Evolutionary conservation across 2,888 invertebrate species (phyloP).

Genomic region (Drymonia ruficornis): DNA sequence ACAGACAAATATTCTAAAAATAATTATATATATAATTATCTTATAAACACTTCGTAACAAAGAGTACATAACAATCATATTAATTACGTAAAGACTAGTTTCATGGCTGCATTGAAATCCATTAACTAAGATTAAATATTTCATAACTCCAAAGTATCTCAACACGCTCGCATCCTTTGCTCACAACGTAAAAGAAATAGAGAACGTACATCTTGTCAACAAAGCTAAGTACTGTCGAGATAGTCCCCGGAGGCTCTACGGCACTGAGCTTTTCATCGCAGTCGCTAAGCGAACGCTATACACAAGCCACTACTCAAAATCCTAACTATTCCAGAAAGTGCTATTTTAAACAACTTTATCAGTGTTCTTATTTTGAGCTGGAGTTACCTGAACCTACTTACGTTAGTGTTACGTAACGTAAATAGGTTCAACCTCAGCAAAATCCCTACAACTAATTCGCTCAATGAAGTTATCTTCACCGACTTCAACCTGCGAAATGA

Average conservation of each 20-base stretch:
- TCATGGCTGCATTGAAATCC: background rate
- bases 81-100: too few relatives aligned
- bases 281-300: constrained; percentile 36
- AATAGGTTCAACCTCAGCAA: too few relatives aligned
- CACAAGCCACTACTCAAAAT: constrained; percentile 9
- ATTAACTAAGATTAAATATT: constrained; percentile 14
- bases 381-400: too few relatives aligned
- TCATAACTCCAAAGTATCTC: constrained; percentile 16
- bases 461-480: too few relatives aligned
- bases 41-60: too few relatives aligned
- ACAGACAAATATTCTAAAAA: too few relatives aligned
- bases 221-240: constrained; percentile 51
- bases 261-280: constrained; percentile 51
- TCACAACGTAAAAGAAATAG: background rate
- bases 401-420: too few relatives aligned
- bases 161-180: constrained; percentile 23
- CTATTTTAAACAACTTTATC: background rate
- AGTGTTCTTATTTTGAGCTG: background rate
- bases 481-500: too few relatives aligned
- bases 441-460: too few relatives aligned
- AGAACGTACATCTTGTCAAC: constrained; percentile 35
- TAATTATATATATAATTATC: too few relatives aligned
- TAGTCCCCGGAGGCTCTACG: constrained; percentile 40
- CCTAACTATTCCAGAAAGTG: background rate
- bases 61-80: too few relatives aligned